phyloP scores from a whole-genome alignment of 2,113 vertebrate species.

The Elephas maximus region DNA sequence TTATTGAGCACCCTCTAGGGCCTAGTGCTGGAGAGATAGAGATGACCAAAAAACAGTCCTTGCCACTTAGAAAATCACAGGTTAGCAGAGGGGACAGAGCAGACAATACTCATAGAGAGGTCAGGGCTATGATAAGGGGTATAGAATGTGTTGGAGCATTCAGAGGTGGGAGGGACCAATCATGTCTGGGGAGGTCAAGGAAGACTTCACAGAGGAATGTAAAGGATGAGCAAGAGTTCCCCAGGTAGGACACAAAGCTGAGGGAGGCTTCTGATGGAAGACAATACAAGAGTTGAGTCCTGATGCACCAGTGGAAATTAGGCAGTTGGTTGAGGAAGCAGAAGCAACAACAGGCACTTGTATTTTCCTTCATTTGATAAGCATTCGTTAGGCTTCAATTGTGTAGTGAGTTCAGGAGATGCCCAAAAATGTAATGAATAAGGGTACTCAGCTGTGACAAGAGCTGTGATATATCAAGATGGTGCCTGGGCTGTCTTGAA shows the following conservation, averaged over 20 bases:
- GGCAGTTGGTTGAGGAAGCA: not conserved
- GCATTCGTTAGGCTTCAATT: not conserved
- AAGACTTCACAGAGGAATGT: slow-evolving; percentile 27
- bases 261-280: not conserved
- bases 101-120: not conserved
- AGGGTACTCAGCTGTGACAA: not conserved
- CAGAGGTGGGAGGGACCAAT: not conserved
- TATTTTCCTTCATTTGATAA: not conserved
- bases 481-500: not conserved
- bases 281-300: not conserved
- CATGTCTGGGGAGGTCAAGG: not conserved
- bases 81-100: not conserved
- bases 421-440: not conserved
- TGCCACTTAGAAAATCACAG: slow-evolving; percentile 40
- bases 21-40: not conserved
- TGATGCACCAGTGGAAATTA: not conserved
- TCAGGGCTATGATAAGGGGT: not conserved
- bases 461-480: not conserved
- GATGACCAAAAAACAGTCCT: not conserved
- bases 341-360: slow-evolving; percentile 9
- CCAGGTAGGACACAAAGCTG: not conserved
- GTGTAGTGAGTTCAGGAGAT: slow-evolving; percentile 30
- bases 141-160: not conserved
- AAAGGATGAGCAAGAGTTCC: slow-evolving; percentile 15
- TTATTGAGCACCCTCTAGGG: slow-evolving; percentile 71